Conservation (phyloP, 2,113 vertebrate genomes). For the Dasyprocta punctata region DNA sequence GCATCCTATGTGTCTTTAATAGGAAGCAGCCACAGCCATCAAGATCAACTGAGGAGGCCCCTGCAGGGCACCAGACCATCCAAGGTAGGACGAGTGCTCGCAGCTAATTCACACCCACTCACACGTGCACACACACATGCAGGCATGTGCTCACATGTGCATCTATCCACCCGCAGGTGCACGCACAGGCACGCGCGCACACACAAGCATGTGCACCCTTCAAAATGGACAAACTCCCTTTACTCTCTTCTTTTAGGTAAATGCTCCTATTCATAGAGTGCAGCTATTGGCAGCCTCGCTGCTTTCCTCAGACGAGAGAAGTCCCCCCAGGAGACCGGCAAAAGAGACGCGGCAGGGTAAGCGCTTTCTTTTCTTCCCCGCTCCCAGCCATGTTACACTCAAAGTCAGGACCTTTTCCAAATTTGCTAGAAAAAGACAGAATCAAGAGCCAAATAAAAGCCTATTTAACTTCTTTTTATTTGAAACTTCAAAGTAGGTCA, state of each 20-base stretch:
- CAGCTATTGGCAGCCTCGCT: not conserved
- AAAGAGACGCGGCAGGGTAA: not conserved
- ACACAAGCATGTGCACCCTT: not conserved
- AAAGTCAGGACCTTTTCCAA: conserved; percentile 67
- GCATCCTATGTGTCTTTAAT: not conserved
- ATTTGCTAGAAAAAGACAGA: conserved; percentile 70
- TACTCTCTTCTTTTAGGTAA: not conserved
- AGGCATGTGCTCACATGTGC: not conserved
- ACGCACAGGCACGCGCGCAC: not conserved
- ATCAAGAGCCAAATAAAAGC: conserved; percentile 75
- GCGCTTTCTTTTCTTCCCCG: conserved; percentile 24
- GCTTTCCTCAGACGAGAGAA: not conserved
- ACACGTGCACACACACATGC: no score
- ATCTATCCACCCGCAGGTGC: fast-evolving
- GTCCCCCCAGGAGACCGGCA: not conserved
- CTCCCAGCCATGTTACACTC: conserved; percentile 50
- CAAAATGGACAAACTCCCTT: not conserved
- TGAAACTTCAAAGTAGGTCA: conserved; percentile 81
- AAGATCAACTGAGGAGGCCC: not conserved
- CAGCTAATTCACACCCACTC: not conserved
- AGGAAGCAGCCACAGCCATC: not conserved
- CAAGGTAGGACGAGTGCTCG: not conserved
- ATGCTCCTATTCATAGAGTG: not conserved
- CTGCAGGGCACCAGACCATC: not conserved
- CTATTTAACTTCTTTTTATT: conserved; percentile 79